A percentile compares a stretch with the other conserved stretches of the same genome.
These are phyloP conservation scores for Thymelicus acteon DNA, from an alignment of 2,888 invertebrate species.

Conservation along the genomic window DNA sequence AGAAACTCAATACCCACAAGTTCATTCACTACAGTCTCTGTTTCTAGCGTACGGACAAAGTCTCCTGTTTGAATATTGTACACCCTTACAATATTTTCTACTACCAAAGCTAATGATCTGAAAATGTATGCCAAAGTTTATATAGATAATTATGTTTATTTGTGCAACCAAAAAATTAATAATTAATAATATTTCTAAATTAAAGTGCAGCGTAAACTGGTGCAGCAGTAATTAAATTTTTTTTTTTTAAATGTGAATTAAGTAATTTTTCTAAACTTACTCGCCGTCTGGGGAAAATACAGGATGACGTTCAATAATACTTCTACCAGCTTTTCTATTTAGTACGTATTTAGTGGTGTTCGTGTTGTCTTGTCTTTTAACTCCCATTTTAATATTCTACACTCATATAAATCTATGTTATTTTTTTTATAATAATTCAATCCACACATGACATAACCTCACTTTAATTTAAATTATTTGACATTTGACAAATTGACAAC, in stretches of 20 bases:
- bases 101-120: conserved; percentile 74
- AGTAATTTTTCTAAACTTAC: conserved; percentile 57
- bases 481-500: no score
- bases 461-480: conserved; percentile 1
- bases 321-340: conserved; percentile 76
- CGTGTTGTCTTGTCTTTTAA: conserved; percentile 50
- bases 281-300: conserved; percentile 79
- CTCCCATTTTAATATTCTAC: conserved; percentile 59
- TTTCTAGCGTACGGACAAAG: conserved; percentile 70
- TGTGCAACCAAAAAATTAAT: no score
- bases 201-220: no score
- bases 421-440: not conserved
- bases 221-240: no score
- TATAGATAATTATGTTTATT: no score
- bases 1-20: conserved; percentile 71
- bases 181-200: no score
- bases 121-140: conserved; percentile 42
- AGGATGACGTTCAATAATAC: conserved; percentile 75
- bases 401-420: conserved; percentile 14
- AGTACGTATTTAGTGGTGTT: conserved; percentile 60
- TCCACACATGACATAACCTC: conserved; percentile 64
- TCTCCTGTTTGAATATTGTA: conserved; percentile 77
- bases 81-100: conserved; percentile 73
- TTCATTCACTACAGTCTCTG: conserved; percentile 61
- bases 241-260: no score